Evolutionary conservation across 2,888 invertebrate species (phyloP).

Genomic region (Nineta flava): DNA sequence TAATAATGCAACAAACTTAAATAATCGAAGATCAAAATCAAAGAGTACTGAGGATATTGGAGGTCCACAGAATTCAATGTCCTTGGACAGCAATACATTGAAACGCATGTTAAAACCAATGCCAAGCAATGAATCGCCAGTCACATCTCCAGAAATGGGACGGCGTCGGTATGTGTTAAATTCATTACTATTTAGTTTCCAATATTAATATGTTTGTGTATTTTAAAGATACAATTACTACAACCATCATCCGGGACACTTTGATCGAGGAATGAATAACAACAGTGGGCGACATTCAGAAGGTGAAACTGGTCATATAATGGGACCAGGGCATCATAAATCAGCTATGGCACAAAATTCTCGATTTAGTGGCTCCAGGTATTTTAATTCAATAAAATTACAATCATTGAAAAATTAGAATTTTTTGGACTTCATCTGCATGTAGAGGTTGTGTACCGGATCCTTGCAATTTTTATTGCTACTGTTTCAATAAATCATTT

Average conservation of each 20-base stretch:
- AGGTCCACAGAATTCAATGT: constrained; percentile 27
- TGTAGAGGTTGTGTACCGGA: too few species aligned
- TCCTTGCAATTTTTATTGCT: too few species aligned
- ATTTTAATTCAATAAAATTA: constrained; percentile 6
- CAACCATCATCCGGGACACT: constrained; percentile 32
- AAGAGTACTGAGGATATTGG: constrained; percentile 84
- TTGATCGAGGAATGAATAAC: constrained; percentile 36
- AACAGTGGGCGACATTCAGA: constrained; percentile 31
- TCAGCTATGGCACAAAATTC: constrained; percentile 46
- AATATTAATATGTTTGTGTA: not conserved
- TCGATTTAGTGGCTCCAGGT: constrained; percentile 47
- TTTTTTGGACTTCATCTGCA: not conserved
- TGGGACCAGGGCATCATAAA: constrained; percentile 31
- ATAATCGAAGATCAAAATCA: constrained; percentile 55
- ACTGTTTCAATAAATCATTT: too few species aligned
- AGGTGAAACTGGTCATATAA: constrained; percentile 32
- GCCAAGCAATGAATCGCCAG: constrained; percentile 78
- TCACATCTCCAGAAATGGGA: constrained; percentile 82
- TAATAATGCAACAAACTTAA: constrained; percentile 42
- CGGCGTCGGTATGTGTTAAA: constrained; percentile 51
- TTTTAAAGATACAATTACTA: constrained; percentile 32
- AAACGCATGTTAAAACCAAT: constrained; percentile 91
- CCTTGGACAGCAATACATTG: constrained; percentile 67
- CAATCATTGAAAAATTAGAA: not conserved
- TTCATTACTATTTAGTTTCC: constrained; percentile 13